phyloP scores from a whole-genome alignment of 2,888 invertebrate species.

The Epistrophe grossulariae region DNA sequence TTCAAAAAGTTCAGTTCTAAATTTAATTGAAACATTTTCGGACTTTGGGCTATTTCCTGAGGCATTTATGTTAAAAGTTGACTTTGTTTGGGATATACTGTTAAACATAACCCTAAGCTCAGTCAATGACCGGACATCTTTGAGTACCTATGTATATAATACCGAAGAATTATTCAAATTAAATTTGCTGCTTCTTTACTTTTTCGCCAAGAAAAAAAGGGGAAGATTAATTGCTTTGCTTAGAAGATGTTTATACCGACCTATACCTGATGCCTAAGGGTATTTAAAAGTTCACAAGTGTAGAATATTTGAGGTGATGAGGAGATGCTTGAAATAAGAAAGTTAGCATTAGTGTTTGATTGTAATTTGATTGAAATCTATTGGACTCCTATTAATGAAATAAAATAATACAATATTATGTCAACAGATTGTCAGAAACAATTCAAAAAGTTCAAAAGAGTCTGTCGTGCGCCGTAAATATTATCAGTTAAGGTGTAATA shows the following conservation, averaged over 20 bases:
- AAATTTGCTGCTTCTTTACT: neutral
- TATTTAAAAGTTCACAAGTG: neutral
- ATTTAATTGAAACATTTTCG: neutral
- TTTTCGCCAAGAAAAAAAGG: neutral
- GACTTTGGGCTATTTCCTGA: conserved; percentile 53
- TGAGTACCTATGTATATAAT: no score
- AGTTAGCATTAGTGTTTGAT: no score
- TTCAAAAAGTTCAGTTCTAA: conserved; percentile 28
- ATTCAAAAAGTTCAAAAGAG: no score
- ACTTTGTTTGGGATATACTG: conserved; percentile 21
- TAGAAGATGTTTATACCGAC: neutral
- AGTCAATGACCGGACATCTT: conserved; percentile 61
- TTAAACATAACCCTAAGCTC: neutral
- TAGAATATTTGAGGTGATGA: neutral
- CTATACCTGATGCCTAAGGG: neutral
- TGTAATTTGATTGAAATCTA: no score
- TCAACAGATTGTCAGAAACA: no score
- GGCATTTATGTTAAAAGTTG: conserved; percentile 32
- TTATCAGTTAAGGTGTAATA: no score
- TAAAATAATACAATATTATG: no score
- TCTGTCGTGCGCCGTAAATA: no score
- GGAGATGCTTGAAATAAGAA: neutral
- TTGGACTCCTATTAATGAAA: no score
- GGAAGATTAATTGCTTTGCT: neutral
- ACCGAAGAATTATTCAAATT: neutral